A percentile compares a stretch with the other conserved stretches of the same genome.
These are phyloP conservation scores for Podarcis raffonei DNA, from an alignment of 2,113 vertebrate genomes.

Conservation along the genomic window DNA sequence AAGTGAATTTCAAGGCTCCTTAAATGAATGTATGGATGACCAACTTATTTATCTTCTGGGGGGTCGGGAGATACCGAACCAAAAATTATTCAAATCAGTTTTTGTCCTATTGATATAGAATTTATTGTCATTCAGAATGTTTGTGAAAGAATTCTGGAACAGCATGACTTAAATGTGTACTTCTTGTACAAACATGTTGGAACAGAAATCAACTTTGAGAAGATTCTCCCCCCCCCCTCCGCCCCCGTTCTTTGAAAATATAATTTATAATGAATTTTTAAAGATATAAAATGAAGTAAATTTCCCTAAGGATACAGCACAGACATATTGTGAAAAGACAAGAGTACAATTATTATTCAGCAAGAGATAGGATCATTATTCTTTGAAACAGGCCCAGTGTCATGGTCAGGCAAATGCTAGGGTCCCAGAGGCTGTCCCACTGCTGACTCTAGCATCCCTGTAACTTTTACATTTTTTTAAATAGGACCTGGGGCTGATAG, in stretches of 20 bases:
- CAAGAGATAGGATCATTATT: not conserved
- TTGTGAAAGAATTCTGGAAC: slow-evolving; percentile 43
- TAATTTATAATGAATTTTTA: not conserved
- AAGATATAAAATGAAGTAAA: not conserved
- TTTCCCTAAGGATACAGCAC: not conserved
- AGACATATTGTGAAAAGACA: not conserved
- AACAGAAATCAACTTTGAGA: slow-evolving; percentile 7
- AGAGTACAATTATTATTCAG: not conserved
- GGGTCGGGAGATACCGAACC: slow-evolving; percentile 39
- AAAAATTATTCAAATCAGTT: slow-evolving; percentile 48
- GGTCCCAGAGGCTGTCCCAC: not conserved
- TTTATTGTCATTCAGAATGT: slow-evolving; percentile 41
- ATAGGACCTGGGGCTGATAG: not conserved
- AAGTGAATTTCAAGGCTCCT: slow-evolving; percentile 70
- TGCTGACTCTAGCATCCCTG: not conserved
- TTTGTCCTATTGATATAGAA: slow-evolving; percentile 50
- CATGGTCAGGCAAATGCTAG: not conserved
- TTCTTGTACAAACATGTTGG: slow-evolving; percentile 28
- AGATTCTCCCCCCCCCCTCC: not conserved
- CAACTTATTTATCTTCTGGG: slow-evolving; percentile 44
- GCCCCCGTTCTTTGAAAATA: not conserved
- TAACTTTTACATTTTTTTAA: not conserved
- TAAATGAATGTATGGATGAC: slow-evolving; percentile 55
- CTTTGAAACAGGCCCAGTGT: not conserved
- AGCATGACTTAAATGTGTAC: not conserved